A percentile compares a stretch with the other conserved stretches of the same genome.
phyloP scores from a whole-genome alignment of 2,113 vertebrate genomes.

The Myanophis thanlyinensis region DNA sequence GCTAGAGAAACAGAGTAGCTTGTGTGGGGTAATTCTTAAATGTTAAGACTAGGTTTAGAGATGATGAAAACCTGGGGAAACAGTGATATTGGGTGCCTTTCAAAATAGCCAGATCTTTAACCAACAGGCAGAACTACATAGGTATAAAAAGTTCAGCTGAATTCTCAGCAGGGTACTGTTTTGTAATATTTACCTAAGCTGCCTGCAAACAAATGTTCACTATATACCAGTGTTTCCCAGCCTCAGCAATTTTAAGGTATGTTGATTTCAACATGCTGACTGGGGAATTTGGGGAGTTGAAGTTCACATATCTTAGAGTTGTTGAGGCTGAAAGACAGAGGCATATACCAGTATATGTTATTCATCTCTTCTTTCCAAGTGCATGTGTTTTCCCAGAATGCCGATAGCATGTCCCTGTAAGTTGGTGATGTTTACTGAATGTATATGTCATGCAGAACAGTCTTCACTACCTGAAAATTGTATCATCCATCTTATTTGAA shows the following conservation, averaged over 20 bases:
- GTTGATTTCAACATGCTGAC: background rate
- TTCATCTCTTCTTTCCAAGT: background rate
- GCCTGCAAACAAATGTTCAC: background rate
- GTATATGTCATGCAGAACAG: background rate
- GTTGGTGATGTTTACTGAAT: background rate
- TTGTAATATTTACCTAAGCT: background rate
- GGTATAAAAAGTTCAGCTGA: background rate
- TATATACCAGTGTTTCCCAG: background rate
- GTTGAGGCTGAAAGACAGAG: background rate
- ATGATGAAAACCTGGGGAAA: background rate
- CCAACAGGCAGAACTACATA: background rate
- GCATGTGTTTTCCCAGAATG: background rate
- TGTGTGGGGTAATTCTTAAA: conserved; percentile 9
- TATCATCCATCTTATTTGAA: background rate
- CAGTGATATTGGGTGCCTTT: background rate
- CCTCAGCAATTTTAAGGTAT: background rate
- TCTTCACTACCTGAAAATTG: background rate
- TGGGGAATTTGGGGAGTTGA: background rate
- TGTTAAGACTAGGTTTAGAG: background rate
- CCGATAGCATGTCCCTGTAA: background rate
- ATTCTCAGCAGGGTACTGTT: background rate
- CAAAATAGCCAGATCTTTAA: background rate
- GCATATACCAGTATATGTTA: background rate
- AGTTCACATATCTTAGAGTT: background rate
- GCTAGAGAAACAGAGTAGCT: conserved; percentile 3